Percentiles rank a stretch among this genome's conserved stretches.
Evolutionary conservation across 2,888 invertebrate genomes (phyloP).

Genomic region (Steinernema scapterisci): DNA sequence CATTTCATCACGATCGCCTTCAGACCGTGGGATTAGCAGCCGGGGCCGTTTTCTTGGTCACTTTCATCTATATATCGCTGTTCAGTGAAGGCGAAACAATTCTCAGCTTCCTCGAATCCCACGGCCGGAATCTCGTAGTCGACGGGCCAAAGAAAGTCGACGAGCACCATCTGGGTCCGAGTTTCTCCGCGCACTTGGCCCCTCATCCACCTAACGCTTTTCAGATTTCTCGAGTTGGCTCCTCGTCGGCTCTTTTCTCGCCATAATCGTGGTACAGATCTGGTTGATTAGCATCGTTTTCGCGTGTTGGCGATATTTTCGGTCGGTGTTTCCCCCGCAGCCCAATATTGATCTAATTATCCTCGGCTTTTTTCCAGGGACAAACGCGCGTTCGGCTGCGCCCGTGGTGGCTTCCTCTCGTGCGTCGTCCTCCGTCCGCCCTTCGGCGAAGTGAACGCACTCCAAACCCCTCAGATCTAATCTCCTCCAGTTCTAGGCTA

Average conservation of each 20-base stretch:
- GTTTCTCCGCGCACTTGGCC: no score
- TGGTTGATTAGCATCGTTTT: slow-evolving; percentile 61
- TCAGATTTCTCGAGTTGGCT: slow-evolving; percentile 53
- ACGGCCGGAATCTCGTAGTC: slow-evolving; percentile 25
- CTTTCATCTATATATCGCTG: slow-evolving; percentile 54
- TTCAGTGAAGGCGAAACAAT: slow-evolving; percentile 43
- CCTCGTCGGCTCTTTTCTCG: slow-evolving; percentile 50
- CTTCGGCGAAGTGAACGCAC: background rate
- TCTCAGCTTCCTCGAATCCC: slow-evolving; percentile 36
- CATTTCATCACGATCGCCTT: slow-evolving; percentile 2
- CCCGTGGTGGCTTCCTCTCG: slow-evolving; percentile 37
- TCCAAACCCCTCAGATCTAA: no score
- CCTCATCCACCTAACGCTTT: slow-evolving; percentile 9
- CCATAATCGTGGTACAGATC: slow-evolving; percentile 54
- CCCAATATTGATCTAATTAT: background rate
- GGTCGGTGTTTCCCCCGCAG: slow-evolving; percentile 31
- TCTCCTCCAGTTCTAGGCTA: background rate
- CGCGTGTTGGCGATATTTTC: slow-evolving; percentile 59
- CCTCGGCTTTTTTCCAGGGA: slow-evolving; percentile 35
- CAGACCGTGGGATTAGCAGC: slow-evolving; percentile 54
- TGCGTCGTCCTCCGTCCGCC: slow-evolving; percentile 36
- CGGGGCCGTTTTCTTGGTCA: slow-evolving; percentile 53
- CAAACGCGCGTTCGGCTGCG: slow-evolving; percentile 37
- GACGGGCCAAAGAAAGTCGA: background rate
- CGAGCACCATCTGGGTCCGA: no score